phyloP scores from a whole-genome alignment of 2,797 vertebrate species.

The Nannoperca australis region DNA sequence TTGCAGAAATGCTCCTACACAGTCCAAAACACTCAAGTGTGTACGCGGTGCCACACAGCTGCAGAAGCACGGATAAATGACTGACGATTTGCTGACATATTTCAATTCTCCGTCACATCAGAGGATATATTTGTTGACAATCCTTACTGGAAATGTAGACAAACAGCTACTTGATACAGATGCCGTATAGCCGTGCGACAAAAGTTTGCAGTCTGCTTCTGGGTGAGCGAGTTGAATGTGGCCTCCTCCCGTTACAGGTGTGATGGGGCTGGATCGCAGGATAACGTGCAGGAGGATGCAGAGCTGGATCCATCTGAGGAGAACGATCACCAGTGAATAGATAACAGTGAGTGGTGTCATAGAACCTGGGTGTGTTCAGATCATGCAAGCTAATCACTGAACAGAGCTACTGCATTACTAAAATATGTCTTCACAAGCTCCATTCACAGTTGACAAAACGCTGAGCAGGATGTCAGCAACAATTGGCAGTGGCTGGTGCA shows the following conservation, averaged over 20 bases:
- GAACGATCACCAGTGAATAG: constrained; percentile 33
- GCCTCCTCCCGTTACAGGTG: constrained; percentile 77
- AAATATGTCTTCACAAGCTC: constrained; percentile 67
- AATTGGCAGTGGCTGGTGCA: constrained; percentile 69
- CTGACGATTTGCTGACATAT: constrained; percentile 39
- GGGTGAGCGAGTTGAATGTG: constrained; percentile 56
- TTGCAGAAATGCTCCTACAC: constrained; percentile 52
- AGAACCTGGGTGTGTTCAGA: constrained; percentile 39
- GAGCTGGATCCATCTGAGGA: constrained; percentile 79
- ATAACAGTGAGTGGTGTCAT: constrained; percentile 10
- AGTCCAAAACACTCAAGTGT: constrained; percentile 48
- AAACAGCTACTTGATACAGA: constrained; percentile 63
- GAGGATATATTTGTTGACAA: constrained; percentile 51
- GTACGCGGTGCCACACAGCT: constrained; percentile 46
- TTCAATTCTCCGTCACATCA: constrained; percentile 49
- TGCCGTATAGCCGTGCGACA: constrained; percentile 34
- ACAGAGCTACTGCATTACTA: constrained; percentile 42
- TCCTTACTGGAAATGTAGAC: constrained; percentile 62
- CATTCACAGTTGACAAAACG: constrained; percentile 79
- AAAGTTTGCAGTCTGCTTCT: constrained; percentile 57
- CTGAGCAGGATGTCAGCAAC: constrained; percentile 74
- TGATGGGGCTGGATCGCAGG: constrained; percentile 81
- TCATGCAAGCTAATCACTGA: constrained; percentile 38
- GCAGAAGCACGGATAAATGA: constrained; percentile 63
- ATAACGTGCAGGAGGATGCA: constrained; percentile 72